Evolutionary conservation across 2,113 vertebrate species (phyloP).

Genomic region (Notothenia coriiceps): DNA sequence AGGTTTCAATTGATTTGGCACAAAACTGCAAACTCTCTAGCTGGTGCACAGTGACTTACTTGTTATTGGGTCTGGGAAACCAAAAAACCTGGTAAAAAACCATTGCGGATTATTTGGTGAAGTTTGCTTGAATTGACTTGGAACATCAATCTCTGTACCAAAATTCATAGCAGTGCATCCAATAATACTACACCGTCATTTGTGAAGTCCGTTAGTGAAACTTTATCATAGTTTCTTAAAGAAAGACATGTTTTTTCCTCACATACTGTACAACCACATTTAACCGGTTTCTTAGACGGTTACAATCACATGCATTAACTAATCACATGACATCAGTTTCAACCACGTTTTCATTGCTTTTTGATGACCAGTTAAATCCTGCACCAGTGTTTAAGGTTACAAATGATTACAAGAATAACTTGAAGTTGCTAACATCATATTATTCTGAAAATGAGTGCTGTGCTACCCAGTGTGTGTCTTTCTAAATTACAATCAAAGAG

Average conservation of each 20-base stretch:
- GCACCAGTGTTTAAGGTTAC: too few species aligned
- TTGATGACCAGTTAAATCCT: too few species aligned
- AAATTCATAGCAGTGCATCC: background rate
- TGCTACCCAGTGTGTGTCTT: background rate
- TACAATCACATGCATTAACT: background rate
- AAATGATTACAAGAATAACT: background rate
- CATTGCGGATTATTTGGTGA: background rate
- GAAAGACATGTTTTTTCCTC: background rate
- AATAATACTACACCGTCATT: background rate
- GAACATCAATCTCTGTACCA: background rate
- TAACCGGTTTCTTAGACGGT: too few species aligned
- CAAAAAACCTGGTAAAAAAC: background rate
- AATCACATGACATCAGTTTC: background rate
- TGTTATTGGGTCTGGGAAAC: background rate
- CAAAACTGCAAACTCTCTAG: too few species aligned
- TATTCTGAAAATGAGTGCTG: background rate
- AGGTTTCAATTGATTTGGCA: too few species aligned
- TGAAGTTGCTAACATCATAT: background rate
- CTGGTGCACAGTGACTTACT: background rate
- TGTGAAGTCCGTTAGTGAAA: background rate
- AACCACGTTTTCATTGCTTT: background rate
- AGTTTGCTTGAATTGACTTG: background rate
- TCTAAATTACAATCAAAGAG: conserved; percentile 1
- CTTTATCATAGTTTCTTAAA: background rate
- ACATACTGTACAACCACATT: background rate